Evolutionary conservation across 1,140 invertebrate genomes (phyloP).

Genomic region (Pantala flavescens): DNA sequence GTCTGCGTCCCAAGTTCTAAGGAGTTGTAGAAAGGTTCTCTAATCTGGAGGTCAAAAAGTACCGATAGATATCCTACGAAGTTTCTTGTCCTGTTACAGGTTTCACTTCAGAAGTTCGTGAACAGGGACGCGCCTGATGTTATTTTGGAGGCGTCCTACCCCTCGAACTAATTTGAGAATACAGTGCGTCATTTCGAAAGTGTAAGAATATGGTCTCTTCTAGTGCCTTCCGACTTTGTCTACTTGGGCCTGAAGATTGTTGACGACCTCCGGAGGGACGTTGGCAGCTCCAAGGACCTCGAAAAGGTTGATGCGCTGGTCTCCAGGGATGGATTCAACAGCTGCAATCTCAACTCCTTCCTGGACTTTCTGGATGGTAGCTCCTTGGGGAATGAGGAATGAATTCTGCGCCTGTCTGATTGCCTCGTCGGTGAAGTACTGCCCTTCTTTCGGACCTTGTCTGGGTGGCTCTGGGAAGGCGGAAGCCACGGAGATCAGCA

Average conservation of each 20-base stretch:
- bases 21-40: no score
- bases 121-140: no score
- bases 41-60: no score
- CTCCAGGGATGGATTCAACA: conserved; percentile 69
- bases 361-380: conserved; percentile 74
- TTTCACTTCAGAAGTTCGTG: no score
- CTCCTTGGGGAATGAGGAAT: conserved; percentile 68
- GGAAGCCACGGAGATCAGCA: background rate
- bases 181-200: no score
- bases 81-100: no score
- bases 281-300: conserved; percentile 70
- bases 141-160: no score
- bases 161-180: no score
- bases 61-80: no score
- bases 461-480: background rate
- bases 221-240: conserved; percentile 63
- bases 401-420: conserved; percentile 74
- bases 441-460: conserved; percentile 43
- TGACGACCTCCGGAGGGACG: conserved; percentile 73
- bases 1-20: no score
- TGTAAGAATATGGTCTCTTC: conserved; percentile 9
- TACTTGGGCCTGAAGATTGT: conserved; percentile 69
- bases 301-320: conserved; percentile 68
- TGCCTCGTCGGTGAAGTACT: conserved; percentile 70
- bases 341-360: conserved; percentile 72